phyloP scores from a whole-genome alignment of 2,888 invertebrate species.

The Candidula unifasciata region DNA sequence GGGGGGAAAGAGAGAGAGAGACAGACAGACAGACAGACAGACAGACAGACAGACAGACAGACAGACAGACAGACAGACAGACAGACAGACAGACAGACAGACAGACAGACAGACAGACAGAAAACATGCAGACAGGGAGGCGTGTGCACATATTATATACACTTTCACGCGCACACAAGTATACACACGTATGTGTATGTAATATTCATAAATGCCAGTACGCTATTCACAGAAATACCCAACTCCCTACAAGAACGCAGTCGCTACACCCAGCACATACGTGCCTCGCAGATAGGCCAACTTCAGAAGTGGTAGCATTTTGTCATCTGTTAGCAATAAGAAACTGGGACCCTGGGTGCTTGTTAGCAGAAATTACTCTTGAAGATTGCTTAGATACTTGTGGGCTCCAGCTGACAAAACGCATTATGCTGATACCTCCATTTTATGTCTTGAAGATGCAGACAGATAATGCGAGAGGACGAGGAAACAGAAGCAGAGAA shows the following conservation, averaged over 20 bases:
- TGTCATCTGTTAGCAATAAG: constrained; percentile 45
- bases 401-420: constrained; percentile 43
- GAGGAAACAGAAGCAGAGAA: constrained; percentile 30
- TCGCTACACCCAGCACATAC: constrained; percentile 1
- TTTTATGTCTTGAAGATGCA: constrained; percentile 23
- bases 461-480: background rate
- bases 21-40: constrained; percentile 25
- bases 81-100: constrained; percentile 6
- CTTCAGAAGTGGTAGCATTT: constrained; percentile 37
- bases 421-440: constrained; percentile 42
- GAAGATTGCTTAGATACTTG: constrained; percentile 27
- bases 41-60: constrained; percentile 29
- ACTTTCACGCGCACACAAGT: too few species aligned
- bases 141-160: too few species aligned
- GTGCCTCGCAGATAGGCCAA: background rate
- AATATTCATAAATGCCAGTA: too few species aligned
- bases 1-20: too few species aligned
- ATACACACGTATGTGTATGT: too few species aligned
- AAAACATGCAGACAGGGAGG: constrained; percentile 31
- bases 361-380: constrained; percentile 42
- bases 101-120: constrained; percentile 38
- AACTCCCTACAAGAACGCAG: too few species aligned
- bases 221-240: too few species aligned
- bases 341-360: constrained; percentile 14
- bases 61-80: constrained; percentile 26